Percentiles rank a stretch among this genome's conserved stretches.
phyloP scores from a whole-genome alignment of 2,888 invertebrate species.

The Acholoe squamosa region DNA sequence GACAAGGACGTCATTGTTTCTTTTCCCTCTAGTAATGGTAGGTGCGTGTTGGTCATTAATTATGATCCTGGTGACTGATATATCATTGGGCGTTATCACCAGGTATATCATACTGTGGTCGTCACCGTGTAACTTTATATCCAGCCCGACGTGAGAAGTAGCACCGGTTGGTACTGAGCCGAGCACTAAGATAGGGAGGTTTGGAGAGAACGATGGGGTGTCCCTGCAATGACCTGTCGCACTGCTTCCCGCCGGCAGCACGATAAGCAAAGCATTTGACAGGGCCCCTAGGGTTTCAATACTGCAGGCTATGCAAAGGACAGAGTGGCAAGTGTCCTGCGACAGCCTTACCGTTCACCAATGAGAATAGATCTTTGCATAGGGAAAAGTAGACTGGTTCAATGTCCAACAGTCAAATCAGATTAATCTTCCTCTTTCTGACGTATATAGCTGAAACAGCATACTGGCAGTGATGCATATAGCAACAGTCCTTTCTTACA shows the following conservation, averaged over 20 bases:
- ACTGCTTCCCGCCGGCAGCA: not conserved
- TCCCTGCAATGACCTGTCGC: slow-evolving; percentile 23
- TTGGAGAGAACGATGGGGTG: not conserved
- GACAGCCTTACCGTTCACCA: not conserved
- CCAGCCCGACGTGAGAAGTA: not conserved
- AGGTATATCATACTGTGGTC: not conserved
- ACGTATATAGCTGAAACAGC: no score
- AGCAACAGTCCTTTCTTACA: no score
- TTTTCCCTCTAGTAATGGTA: not conserved
- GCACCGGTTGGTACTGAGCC: slow-evolving; percentile 38
- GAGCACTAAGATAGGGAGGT: not conserved
- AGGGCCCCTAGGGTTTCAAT: not conserved
- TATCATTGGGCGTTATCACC: not conserved
- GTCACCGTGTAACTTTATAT: slow-evolving; percentile 5
- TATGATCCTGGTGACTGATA: slow-evolving; percentile 44
- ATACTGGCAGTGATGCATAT: no score
- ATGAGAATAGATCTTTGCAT: no score
- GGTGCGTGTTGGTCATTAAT: slow-evolving; percentile 42
- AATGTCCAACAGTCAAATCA: no score
- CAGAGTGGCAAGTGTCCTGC: slow-evolving; percentile 19
- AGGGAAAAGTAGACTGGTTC: no score
- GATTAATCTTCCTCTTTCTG: no score
- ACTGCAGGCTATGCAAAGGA: not conserved
- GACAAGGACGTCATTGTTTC: slow-evolving; percentile 19
- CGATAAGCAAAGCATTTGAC: slow-evolving; percentile 55